Evolutionary conservation across 2,888 invertebrate species (phyloP).

Genomic region (Cataglyphis rosenhaueri): DNA sequence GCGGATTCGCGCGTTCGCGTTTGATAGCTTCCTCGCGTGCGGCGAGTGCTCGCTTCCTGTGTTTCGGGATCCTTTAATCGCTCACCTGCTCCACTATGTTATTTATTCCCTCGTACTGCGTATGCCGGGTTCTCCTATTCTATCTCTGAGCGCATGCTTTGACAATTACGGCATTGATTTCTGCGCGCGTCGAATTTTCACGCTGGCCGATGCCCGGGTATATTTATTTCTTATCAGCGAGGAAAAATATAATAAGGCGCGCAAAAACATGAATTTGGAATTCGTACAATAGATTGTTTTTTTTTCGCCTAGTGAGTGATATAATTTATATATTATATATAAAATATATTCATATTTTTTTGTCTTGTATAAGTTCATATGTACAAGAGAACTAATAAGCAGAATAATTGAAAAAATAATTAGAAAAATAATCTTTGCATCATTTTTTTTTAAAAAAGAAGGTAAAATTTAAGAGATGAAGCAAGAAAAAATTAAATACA

Average conservation of each 20-base stretch:
- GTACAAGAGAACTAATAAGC: too few species aligned
- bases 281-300: too few species aligned
- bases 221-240: neutral
- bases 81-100: constrained; percentile 59
- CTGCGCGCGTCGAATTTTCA: constrained; percentile 80
- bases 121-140: constrained; percentile 61
- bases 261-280: neutral
- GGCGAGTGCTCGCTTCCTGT: constrained; percentile 33
- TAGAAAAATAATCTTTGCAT: too few species aligned
- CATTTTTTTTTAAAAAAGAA: too few species aligned
- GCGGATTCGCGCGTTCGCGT: neutral
- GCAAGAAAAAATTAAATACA: too few species aligned
- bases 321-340: too few species aligned
- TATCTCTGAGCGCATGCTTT: constrained; percentile 82
- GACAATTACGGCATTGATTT: constrained; percentile 84
- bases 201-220: constrained; percentile 13
- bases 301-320: too few species aligned
- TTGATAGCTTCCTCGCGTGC: neutral
- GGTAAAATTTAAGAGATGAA: too few species aligned
- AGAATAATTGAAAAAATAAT: too few species aligned
- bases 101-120: constrained; percentile 69
- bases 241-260: neutral
- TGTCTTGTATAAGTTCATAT: too few species aligned
- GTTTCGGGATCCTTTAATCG: constrained; percentile 40
- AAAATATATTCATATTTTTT: too few species aligned